Percentiles rank a stretch among this genome's conserved stretches.
These are phyloP conservation scores for Uropsilus gracilis DNA, from an alignment of 2,113 vertebrate species.

Conservation along the genomic window DNA sequence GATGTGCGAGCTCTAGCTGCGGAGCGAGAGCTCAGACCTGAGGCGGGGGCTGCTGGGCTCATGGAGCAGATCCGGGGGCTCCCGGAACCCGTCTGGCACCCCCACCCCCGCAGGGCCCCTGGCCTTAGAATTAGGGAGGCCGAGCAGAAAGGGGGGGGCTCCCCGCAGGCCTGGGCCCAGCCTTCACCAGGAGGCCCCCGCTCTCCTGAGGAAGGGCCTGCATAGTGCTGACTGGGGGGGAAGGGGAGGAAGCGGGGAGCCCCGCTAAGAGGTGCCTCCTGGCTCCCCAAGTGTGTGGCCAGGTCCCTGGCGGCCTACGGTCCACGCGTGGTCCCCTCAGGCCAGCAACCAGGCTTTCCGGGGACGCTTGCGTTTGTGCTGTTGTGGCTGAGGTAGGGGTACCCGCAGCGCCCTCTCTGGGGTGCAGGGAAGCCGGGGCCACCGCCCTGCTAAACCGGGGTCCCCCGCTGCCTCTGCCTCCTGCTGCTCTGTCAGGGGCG, in stretches of 20 bases:
- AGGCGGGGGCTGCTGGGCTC: background rate
- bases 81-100: background rate
- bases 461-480: too few relatives aligned
- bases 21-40: constrained; percentile 31
- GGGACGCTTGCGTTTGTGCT: too few relatives aligned
- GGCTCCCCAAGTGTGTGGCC: too few relatives aligned
- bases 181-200: background rate
- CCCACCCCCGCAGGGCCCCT: background rate
- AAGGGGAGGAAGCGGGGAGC: background rate
- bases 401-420: too few relatives aligned
- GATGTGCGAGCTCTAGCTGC: background rate
- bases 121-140: fast-evolving
- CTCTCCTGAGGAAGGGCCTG: background rate
- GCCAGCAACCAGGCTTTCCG: too few relatives aligned
- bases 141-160: background rate
- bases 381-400: too few relatives aligned
- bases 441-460: too few relatives aligned
- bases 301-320: too few relatives aligned
- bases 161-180: background rate
- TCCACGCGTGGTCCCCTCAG: too few relatives aligned
- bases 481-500: too few relatives aligned
- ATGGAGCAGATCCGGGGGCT: background rate
- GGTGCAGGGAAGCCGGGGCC: too few relatives aligned
- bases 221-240: background rate
- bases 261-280: too few relatives aligned